Percentiles rank a stretch among this genome's conserved stretches.
These are phyloP conservation scores for Thalpophila matura DNA, from an alignment of 2,888 invertebrate genomes.

Conservation along the genomic window DNA sequence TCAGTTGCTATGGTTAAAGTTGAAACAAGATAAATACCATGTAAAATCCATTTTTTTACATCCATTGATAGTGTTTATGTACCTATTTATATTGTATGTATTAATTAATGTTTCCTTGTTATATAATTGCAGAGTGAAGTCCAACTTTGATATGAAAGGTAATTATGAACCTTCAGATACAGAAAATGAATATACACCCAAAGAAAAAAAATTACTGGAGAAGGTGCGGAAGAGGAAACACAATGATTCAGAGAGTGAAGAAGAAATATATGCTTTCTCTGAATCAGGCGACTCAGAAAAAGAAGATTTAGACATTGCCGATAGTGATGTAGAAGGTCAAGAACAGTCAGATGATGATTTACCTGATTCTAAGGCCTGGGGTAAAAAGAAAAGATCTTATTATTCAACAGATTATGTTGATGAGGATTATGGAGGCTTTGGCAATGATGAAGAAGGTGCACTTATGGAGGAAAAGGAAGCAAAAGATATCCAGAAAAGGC, in stretches of 20 bases:
- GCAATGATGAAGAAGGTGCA: constrained; percentile 93
- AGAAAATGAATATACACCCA: constrained; percentile 93
- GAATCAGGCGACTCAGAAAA: constrained; percentile 86
- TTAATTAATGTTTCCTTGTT: neutral
- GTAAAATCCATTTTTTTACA: too few relatives aligned
- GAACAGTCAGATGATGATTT: constrained; percentile 93
- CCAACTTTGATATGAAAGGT: constrained; percentile 84
- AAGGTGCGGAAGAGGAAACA: constrained; percentile 90
- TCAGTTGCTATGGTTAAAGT: too few relatives aligned
- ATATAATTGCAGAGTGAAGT: constrained; percentile 79
- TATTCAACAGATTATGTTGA: constrained; percentile 97
- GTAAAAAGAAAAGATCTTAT: constrained; percentile 94
- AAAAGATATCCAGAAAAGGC: constrained; percentile 94
- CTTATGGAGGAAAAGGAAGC: constrained; percentile 96
- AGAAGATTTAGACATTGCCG: constrained; percentile 88
- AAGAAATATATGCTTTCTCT: constrained; percentile 92
- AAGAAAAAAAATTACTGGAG: constrained; percentile 91
- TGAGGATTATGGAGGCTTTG: constrained; percentile 94
- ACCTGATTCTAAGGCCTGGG: constrained; percentile 97
- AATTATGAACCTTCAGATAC: constrained; percentile 93
- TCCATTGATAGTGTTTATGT: too few relatives aligned
- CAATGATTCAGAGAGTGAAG: constrained; percentile 90
- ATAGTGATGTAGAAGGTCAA: constrained; percentile 95
- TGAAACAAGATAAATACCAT: too few relatives aligned
- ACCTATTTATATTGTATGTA: neutral